Conservation (phyloP, 30 jellyfish, hydroid and myxozoan genomes). For the Cassiopea andromeda region DNA sequence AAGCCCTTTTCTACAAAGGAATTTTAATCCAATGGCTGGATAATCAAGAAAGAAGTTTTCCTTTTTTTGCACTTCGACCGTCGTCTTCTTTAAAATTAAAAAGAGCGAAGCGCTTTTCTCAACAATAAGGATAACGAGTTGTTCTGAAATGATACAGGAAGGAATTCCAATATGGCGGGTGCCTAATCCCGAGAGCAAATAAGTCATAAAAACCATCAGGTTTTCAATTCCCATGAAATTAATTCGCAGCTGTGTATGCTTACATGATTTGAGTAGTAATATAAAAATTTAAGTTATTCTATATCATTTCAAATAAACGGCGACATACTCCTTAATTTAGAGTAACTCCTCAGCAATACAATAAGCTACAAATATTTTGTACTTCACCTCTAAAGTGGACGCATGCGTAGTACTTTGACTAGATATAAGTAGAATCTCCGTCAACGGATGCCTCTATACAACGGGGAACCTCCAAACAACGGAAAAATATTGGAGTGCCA, state of each 20-base stretch:
- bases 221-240: not conserved
- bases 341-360: not conserved
- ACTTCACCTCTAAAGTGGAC: no score
- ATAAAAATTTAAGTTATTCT: not conserved
- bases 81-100: no score
- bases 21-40: no score
- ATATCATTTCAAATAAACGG: not conserved
- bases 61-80: no score
- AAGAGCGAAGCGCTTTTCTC: not conserved
- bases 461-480: no score
- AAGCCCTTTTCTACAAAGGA: no score
- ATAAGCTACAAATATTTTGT: no score
- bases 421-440: no score
- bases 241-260: not conserved
- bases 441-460: no score
- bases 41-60: no score
- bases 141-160: not conserved
- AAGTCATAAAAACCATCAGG: not conserved
- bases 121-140: not conserved
- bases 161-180: constrained; percentile 1
- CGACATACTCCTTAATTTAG: not conserved
- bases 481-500: no score
- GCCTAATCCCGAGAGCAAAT: not conserved
- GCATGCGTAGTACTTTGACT: no score
- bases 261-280: not conserved